Evolutionary conservation across 2,113 vertebrate species (phyloP), one percentile per base, ranked within the genome.

Genomic region (Oriolus oriolus): DNA sequence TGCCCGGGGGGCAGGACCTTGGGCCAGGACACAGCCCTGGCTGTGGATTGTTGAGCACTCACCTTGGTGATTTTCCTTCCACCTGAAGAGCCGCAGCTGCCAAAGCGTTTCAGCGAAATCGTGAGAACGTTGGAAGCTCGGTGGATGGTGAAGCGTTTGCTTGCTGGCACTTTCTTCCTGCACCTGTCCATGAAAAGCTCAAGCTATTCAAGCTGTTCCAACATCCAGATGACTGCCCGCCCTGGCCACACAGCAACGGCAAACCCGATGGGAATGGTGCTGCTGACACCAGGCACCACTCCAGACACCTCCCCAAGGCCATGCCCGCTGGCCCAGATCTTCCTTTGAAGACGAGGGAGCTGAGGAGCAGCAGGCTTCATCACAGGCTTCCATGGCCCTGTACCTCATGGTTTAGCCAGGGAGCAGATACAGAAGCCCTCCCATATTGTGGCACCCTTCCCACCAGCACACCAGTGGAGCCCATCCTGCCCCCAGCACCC

Each of bases 61-160:
- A 99, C 99, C 98, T 99, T 99, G 65, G 98, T 99, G 97, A 99
- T 99, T 97, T 99, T 99, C 27, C 98, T 98, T 31, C 99, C 99
- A 2, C 98, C 98, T 44, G 41, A 74, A 61, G 68, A 35, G 60
- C 66, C 3, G 3, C 64, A 90, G 4, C 71, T 90, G 49, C 88
- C 98, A 14, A 99, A 99, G 68, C 99, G 98, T 97, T 99, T 99
- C 76, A 99, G 97, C 0, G 99, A 99, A 20, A 99, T 97, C 0
- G 99, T 99, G 64, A 99, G 98, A 16, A 99, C 98, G 0, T 98
- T 99, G 73, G 99, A 99, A 0, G 99, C 97, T 39, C 98, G 98
- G 88, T 99, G 99, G 81, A 99, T 97, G 28, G 98, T 99, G 97
- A 99, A 99, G 30, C 98, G 98, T 66, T 99, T 99, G 70, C 98